Percentiles rank a stretch among this genome's conserved stretches.
Conservation (phyloP, 2,113 vertebrate genomes). For the Oryzias woworae region DNA sequence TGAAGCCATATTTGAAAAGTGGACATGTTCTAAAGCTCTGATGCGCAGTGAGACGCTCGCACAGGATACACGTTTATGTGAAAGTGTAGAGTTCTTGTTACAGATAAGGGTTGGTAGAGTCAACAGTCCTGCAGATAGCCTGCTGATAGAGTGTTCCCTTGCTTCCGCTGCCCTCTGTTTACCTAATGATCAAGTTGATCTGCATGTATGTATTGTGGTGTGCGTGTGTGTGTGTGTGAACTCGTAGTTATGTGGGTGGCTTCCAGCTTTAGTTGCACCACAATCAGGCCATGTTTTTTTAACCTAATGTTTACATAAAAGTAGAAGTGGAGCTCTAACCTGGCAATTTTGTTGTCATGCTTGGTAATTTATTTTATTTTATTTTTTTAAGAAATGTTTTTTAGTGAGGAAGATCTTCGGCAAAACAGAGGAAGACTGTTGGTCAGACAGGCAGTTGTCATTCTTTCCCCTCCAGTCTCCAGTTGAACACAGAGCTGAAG, state of each 20-base stretch:
- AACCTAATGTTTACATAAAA: background rate
- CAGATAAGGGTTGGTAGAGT: constrained; percentile 75
- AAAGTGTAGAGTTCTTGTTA: constrained; percentile 74
- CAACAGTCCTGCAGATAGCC: constrained; percentile 76
- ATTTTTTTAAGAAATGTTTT: background rate
- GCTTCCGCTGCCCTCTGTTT: constrained; percentile 81
- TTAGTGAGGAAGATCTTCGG: constrained; percentile 5
- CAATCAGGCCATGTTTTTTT: background rate
- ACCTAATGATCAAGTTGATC: constrained; percentile 67
- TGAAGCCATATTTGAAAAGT: constrained; percentile 16
- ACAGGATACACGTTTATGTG: constrained; percentile 68
- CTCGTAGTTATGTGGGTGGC: constrained; percentile 23
- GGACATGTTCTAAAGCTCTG: background rate
- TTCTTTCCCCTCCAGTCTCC: constrained; percentile 22
- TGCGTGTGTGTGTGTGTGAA: constrained; percentile 16
- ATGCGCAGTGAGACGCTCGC: constrained; percentile 20
- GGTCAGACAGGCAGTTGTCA: constrained; percentile 39
- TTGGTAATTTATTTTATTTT: background rate
- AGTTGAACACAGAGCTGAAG: constrained; percentile 46
- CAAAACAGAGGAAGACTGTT: constrained; percentile 7
- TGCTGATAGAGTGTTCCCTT: constrained; percentile 78
- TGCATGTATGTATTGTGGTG: constrained; percentile 19
- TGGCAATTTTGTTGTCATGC: background rate
- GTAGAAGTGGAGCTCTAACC: background rate
- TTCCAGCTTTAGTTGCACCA: constrained; percentile 12